Conservation (phyloP, 2,888 invertebrate genomes). For the Drosophila melanocephala region DNA sequence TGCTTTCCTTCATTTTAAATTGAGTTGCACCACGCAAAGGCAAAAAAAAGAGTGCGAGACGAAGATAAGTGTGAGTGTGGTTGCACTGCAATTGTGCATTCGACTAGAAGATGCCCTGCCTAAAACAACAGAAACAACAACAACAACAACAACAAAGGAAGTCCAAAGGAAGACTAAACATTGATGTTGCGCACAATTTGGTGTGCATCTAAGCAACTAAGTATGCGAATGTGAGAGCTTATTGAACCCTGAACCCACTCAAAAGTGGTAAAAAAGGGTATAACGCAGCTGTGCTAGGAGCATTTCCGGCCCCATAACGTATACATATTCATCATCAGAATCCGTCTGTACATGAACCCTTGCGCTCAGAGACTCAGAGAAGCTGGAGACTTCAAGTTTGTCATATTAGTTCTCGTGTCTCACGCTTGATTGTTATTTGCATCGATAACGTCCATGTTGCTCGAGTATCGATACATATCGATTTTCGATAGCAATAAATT, state of each 20-base stretch:
- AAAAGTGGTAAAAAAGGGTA: no score
- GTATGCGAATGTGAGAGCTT: background rate
- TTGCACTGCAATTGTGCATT: constrained; percentile 22
- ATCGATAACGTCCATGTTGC: background rate
- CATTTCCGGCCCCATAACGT: background rate
- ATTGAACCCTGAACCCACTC: background rate
- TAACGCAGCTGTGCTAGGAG: background rate
- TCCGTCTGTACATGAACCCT: background rate
- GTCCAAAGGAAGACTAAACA: background rate
- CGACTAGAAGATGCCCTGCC: constrained; percentile 40
- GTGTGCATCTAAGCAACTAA: constrained; percentile 22
- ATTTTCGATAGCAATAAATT: background rate
- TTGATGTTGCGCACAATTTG: constrained; percentile 3
- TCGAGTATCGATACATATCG: background rate
- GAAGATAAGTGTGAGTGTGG: background rate
- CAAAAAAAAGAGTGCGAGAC: background rate
- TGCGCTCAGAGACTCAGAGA: background rate
- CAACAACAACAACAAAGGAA: background rate
- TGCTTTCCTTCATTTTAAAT: constrained; percentile 38
- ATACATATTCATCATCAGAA: background rate
- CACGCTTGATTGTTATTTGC: background rate
- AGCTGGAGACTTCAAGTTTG: background rate
- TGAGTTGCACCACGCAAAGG: constrained; percentile 58
- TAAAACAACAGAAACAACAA: background rate
- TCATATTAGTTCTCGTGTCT: background rate